These are phyloP conservation scores for Drosophila hydei DNA, from an alignment of 1,140 invertebrate genomes.

Conservation along the genomic window DNA sequence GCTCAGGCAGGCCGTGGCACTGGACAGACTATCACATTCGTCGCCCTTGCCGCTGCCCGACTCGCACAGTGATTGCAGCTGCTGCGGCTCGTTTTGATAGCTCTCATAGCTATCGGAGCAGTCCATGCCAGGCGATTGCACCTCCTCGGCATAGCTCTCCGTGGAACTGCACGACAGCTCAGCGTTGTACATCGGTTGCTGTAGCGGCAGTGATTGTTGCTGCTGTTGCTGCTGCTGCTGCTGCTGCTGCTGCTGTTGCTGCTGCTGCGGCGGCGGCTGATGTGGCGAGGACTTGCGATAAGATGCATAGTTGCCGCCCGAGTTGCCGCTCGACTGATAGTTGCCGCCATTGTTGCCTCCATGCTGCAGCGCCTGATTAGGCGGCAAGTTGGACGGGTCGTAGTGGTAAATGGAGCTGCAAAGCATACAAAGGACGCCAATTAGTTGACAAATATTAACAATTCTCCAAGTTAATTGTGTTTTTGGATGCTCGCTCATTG, in stretches of 20 bases:
- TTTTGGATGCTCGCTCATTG: constrained; percentile 51
- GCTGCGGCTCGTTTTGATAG: constrained; percentile 37
- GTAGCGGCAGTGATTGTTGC: constrained; percentile 33
- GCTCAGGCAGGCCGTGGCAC: constrained; percentile 74
- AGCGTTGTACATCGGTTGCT: constrained; percentile 55
- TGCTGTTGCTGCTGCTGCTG: constrained; percentile 34
- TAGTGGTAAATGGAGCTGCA: constrained; percentile 88
- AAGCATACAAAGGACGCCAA: background rate
- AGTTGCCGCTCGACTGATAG: constrained; percentile 61
- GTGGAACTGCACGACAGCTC: constrained; percentile 71
- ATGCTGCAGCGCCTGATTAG: constrained; percentile 78
- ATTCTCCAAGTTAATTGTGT: constrained; percentile 1
- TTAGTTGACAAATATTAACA: background rate
- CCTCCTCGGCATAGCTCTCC: constrained; percentile 70
- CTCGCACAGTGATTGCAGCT: constrained; percentile 34
- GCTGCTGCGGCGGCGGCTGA: constrained; percentile 40
- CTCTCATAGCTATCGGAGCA: constrained; percentile 64
- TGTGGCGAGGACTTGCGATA: constrained; percentile 69
- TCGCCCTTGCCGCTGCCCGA: constrained; percentile 48
- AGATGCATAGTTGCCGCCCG: constrained; percentile 63
- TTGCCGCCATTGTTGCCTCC: constrained; percentile 51
- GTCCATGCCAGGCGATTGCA: constrained; percentile 64
- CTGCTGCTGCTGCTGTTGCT: constrained; percentile 38
- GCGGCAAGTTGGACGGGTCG: constrained; percentile 89
- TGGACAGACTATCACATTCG: constrained; percentile 76